phyloP scores from a whole-genome alignment of 2,113 vertebrate species.

The Fregetta grallaria region DNA sequence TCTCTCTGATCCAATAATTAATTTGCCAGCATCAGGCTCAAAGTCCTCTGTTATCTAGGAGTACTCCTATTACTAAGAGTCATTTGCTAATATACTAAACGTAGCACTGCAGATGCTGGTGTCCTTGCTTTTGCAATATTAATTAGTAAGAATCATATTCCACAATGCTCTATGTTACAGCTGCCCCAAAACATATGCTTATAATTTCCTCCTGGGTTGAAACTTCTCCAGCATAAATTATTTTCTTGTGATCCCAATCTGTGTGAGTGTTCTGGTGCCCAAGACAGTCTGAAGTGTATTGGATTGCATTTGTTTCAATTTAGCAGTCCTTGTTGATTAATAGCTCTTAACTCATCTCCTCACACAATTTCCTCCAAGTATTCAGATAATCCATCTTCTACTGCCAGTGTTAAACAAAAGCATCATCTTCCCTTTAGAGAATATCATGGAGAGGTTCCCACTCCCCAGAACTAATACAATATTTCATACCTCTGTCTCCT shows the following conservation, averaged over 20 bases:
- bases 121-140: conserved; percentile 50
- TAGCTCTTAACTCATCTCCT: conserved; percentile 58
- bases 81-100: conserved; percentile 31
- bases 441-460: background rate
- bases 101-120: background rate
- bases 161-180: conserved; percentile 35
- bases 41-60: background rate
- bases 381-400: conserved; percentile 49
- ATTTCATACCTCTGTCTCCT: background rate
- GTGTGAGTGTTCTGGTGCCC: conserved; percentile 52
- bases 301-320: conserved; percentile 61
- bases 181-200: conserved; percentile 47
- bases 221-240: conserved; percentile 60
- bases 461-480: background rate
- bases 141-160: conserved; percentile 52
- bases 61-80: conserved; percentile 22
- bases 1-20: background rate
- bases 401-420: conserved; percentile 41
- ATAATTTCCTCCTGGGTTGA: conserved; percentile 45
- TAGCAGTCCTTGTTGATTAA: conserved; percentile 51
- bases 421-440: conserved; percentile 8
- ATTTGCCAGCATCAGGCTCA: background rate
- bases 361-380: conserved; percentile 60
- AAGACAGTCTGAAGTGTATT: conserved; percentile 51
- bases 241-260: conserved; percentile 59